Conservation (phyloP, 2,888 invertebrate species). For the Tetragonula carbonaria region DNA sequence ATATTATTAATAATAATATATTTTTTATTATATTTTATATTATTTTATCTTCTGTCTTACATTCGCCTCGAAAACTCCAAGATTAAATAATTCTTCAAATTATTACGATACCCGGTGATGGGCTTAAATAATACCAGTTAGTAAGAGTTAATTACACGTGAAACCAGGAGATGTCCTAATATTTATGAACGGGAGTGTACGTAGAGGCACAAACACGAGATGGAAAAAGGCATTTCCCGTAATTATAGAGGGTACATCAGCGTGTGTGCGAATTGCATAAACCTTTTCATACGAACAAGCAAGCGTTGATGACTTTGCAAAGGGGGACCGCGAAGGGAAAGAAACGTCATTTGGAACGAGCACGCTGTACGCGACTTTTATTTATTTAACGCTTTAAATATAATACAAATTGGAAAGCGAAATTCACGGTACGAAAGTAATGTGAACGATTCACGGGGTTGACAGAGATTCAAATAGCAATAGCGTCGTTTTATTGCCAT, state of each 20-base stretch:
- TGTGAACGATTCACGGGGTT: not conserved
- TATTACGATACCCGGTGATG: too few relatives aligned
- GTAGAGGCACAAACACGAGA: not conserved
- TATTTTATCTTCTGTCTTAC: too few relatives aligned
- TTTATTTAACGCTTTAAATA: conserved; percentile 1
- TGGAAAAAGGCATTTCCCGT: not conserved
- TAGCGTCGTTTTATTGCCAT: not conserved
- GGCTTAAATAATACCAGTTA: too few relatives aligned
- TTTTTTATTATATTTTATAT: too few relatives aligned
- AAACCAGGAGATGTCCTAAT: too few relatives aligned
- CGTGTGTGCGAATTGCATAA: conserved; percentile 12
- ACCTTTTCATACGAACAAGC: conserved; percentile 16
- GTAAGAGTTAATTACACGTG: too few relatives aligned
- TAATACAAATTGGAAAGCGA: not conserved
- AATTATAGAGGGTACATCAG: not conserved
- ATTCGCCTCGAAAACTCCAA: too few relatives aligned
- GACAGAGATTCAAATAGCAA: not conserved
- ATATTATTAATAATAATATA: too few relatives aligned
- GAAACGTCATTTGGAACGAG: conserved; percentile 4
- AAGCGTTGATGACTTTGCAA: conserved; percentile 8
- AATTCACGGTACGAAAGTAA: not conserved
- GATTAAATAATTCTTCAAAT: too few relatives aligned
- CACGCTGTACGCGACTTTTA: not conserved
- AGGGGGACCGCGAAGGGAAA: not conserved
- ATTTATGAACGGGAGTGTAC: too few relatives aligned